Percentiles rank a stretch among this genome's conserved stretches.
phyloP scores from a whole-genome alignment of 1,140 invertebrate species.

The Proctacanthus coquilletti region DNA sequence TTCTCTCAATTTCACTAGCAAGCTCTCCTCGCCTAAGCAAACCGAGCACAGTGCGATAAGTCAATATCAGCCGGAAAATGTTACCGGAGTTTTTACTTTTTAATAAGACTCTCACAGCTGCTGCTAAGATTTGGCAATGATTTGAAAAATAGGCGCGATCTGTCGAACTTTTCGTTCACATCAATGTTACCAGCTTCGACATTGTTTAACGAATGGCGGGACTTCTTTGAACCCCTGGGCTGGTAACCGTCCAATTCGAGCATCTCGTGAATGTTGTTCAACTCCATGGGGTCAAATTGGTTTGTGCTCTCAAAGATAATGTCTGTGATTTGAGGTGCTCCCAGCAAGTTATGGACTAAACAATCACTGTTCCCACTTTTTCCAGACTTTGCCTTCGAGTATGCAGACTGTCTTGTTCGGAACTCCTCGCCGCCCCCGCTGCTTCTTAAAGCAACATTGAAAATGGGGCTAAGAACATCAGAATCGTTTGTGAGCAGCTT shows the following conservation, averaged over 20 bases:
- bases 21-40: no score
- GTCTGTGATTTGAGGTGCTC: constrained; percentile 12
- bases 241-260: constrained; percentile 33
- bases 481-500: constrained; percentile 16
- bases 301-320: constrained; percentile 28
- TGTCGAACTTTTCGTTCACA: no score
- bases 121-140: constrained; percentile 50
- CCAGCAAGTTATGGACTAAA: no score
- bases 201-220: constrained; percentile 20
- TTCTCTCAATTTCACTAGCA: no score
- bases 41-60: no score
- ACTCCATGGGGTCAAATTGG: constrained; percentile 30
- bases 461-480: not conserved
- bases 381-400: no score
- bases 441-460: constrained; percentile 4
- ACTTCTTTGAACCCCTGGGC: no score
- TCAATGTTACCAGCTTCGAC: constrained; percentile 8
- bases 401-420: no score
- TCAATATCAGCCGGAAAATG: no score
- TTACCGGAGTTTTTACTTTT: constrained; percentile 26
- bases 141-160: constrained; percentile 31
- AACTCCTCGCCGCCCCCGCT: no score
- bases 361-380: no score
- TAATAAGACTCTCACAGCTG: constrained; percentile 44
- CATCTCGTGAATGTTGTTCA: constrained; percentile 33